Conservation (phyloP, 2,797 vertebrate genomes). For the Myotis planiceps region DNA sequence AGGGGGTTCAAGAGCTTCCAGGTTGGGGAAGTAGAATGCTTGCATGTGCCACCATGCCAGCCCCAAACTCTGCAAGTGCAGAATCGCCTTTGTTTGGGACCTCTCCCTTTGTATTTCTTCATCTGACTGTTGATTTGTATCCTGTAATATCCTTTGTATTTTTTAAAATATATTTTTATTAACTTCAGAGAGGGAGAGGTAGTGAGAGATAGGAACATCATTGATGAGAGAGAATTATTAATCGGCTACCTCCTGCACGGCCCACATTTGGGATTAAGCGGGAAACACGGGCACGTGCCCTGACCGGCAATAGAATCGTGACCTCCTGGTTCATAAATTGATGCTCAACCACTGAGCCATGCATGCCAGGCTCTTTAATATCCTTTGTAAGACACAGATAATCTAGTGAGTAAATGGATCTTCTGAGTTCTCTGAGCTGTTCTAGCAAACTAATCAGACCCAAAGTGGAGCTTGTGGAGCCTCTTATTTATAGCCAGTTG, state of each 20-base stretch:
- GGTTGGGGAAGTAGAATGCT: background rate
- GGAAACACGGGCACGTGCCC: no score
- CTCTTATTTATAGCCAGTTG: background rate
- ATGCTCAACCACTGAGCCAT: no score
- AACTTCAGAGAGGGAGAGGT: no score
- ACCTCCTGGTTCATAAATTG: no score
- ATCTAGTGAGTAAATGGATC: background rate
- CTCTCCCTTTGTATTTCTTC: background rate
- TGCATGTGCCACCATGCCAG: accelerated
- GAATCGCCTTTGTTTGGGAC: background rate
- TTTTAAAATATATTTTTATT: no score
- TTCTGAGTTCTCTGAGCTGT: background rate
- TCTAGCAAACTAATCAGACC: background rate
- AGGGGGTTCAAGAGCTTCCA: background rate
- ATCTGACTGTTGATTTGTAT: background rate
- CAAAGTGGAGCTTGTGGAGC: background rate
- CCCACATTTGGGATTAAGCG: no score
- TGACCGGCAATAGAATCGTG: no score
- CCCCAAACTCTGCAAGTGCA: background rate
- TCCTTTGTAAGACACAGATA: background rate
- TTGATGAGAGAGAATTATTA: no score
- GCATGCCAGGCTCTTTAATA: no score
- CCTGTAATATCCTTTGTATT: background rate
- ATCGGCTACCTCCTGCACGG: no score
- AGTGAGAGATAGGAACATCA: no score